Percentiles rank a stretch among this genome's conserved stretches.
These are phyloP conservation scores for Leptopterna dolabrata DNA, from an alignment of 2,888 invertebrate species.

Conservation along the genomic window DNA sequence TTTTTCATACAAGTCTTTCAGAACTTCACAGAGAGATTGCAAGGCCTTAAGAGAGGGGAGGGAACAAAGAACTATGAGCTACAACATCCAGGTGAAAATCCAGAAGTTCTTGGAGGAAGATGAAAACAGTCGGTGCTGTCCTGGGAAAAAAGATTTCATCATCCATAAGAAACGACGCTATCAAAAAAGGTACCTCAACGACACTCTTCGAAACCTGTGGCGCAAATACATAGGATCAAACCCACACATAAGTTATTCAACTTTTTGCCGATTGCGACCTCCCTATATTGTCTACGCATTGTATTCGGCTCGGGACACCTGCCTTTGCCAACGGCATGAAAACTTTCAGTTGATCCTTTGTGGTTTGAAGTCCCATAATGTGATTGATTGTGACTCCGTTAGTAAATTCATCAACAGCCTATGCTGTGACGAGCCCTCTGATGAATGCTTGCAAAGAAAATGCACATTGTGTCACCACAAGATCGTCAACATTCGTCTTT, in stretches of 20 bases:
- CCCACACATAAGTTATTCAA: neutral
- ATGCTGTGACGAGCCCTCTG: neutral
- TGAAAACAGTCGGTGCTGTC: conserved; percentile 15
- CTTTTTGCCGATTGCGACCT: neutral
- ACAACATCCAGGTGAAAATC: conserved; percentile 12
- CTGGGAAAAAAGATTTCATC: neutral
- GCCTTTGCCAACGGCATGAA: neutral
- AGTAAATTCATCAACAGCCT: conserved; percentile 6
- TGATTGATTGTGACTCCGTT: neutral
- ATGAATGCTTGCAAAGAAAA: neutral
- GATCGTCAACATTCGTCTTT: conserved; percentile 3
- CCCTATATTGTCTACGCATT: neutral
- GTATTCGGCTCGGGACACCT: neutral
- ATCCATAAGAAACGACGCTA: neutral
- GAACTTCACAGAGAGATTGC: conserved; percentile 12
- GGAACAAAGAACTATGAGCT: neutral
- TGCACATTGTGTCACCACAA: conserved; percentile 4
- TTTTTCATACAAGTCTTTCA: conserved; percentile 22
- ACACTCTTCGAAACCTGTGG: neutral
- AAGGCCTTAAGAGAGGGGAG: neutral
- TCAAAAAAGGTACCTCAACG: conserved; percentile 20
- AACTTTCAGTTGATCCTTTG: neutral
- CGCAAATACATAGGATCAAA: neutral
- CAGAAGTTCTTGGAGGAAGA: conserved; percentile 16
- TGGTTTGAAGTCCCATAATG: neutral